Conservation (phyloP, 2,113 vertebrate genomes). For the Oncorhynchus mykiss region DNA sequence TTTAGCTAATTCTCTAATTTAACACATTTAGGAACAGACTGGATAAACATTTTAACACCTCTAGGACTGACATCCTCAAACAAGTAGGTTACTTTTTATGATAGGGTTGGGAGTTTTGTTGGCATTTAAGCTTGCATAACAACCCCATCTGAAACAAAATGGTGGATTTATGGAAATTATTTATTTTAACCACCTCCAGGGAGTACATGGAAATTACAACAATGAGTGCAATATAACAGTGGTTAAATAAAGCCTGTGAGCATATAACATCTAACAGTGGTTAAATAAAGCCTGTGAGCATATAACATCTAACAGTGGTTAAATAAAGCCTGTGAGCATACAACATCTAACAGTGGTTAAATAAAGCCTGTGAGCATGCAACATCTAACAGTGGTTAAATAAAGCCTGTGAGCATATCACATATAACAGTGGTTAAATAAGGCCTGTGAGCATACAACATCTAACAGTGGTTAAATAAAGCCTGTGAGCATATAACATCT, state of each 20-base stretch:
- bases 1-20: too few relatives aligned
- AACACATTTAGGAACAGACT: not conserved
- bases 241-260: constrained; percentile 53
- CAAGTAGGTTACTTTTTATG: constrained; percentile 32
- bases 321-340: too few relatives aligned
- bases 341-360: too few relatives aligned
- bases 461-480: too few relatives aligned
- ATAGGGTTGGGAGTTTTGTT: constrained; percentile 51
- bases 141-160: constrained; percentile 41
- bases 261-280: constrained; percentile 20
- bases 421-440: too few relatives aligned
- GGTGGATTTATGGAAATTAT: constrained; percentile 21
- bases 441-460: too few relatives aligned
- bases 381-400: too few relatives aligned
- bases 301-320: too few relatives aligned
- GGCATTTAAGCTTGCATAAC: constrained; percentile 30
- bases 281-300: too few relatives aligned
- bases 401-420: too few relatives aligned
- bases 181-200: constrained; percentile 37
- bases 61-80: constrained; percentile 38
- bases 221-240: constrained; percentile 52
- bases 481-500: too few relatives aligned
- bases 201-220: constrained; percentile 45
- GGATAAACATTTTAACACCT: constrained; percentile 30
- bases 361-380: too few relatives aligned